These are phyloP conservation scores for Symphodus melops DNA, from an alignment of 2,113 vertebrate species.

Conservation along the genomic window DNA sequence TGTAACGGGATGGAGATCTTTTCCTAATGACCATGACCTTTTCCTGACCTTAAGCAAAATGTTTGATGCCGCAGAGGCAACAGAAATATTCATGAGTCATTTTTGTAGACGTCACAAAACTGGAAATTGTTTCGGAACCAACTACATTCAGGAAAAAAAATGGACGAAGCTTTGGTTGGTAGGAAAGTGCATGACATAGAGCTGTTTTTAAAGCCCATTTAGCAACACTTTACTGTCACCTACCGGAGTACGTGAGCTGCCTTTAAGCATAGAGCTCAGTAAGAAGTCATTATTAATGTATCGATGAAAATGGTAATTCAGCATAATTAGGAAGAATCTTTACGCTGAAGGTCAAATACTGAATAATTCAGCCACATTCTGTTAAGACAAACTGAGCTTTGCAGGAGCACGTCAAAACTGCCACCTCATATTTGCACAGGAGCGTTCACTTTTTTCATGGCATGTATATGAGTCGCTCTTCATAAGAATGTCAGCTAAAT, in stretches of 20 bases:
- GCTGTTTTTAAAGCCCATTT: neutral
- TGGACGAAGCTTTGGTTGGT: too few relatives aligned
- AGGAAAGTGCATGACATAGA: neutral
- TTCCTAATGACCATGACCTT: slow-evolving; percentile 12
- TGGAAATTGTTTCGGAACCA: neutral
- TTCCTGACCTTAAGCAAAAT: neutral
- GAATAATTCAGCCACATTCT: slow-evolving; percentile 13
- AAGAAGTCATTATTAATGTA: slow-evolving; percentile 8
- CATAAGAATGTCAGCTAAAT: slow-evolving; percentile 39
- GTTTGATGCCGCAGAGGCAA: neutral
- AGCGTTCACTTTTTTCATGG: slow-evolving; percentile 37
- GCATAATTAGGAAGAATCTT: slow-evolving; percentile 13
- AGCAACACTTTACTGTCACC: neutral
- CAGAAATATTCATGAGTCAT: slow-evolving; percentile 3
- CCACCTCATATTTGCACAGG: slow-evolving; percentile 36
- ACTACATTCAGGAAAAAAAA: too few relatives aligned
- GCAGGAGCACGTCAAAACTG: slow-evolving; percentile 31
- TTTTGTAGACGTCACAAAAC: neutral
- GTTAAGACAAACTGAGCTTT: neutral
- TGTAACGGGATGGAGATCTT: slow-evolving; percentile 3
- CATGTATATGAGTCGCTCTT: slow-evolving; percentile 23
- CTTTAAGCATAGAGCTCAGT: neutral
- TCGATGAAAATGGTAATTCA: slow-evolving; percentile 12
- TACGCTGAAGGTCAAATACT: slow-evolving; percentile 7
- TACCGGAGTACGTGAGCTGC: slow-evolving; percentile 1